phyloP scores from a whole-genome alignment of 2,113 vertebrate species.

The Cyanocitta stelleri region DNA sequence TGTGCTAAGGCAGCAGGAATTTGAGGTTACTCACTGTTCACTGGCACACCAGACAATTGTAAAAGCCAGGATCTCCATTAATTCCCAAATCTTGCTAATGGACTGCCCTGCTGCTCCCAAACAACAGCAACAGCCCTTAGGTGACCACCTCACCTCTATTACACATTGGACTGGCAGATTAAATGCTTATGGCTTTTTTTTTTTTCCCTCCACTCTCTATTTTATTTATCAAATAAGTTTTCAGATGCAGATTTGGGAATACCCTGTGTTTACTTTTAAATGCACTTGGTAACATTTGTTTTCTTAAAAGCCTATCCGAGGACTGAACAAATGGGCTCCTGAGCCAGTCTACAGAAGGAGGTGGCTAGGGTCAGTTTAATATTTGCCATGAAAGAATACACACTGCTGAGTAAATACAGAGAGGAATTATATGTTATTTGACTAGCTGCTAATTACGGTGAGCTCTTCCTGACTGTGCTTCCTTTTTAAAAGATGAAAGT shows the following conservation, averaged over 20 bases:
- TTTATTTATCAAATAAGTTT: background rate
- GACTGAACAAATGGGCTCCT: constrained; percentile 23
- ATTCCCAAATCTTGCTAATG: background rate
- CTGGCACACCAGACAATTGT: background rate
- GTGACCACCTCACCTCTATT: background rate
- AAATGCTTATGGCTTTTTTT: background rate
- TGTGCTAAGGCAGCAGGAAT: background rate
- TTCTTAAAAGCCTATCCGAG: constrained; percentile 29
- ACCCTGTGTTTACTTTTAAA: background rate
- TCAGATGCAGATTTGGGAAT: background rate
- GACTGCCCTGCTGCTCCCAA: background rate
- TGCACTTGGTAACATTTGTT: background rate
- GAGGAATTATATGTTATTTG: constrained; percentile 30
- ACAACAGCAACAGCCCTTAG: background rate
- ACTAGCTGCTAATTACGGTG: constrained; percentile 10
- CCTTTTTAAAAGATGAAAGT: constrained; percentile 22
- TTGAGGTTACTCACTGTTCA: background rate
- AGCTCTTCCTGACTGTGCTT: background rate
- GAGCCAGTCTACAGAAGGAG: background rate
- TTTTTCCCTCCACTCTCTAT: background rate
- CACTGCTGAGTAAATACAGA: constrained; percentile 6
- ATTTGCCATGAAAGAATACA: constrained; percentile 44
- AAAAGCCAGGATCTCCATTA: background rate
- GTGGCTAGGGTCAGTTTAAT: constrained; percentile 16
- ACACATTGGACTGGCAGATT: background rate